Base-by-base conservation (phyloP, 53 echinoderm and acorn worm species). In the Henricia sp. region DNA sequence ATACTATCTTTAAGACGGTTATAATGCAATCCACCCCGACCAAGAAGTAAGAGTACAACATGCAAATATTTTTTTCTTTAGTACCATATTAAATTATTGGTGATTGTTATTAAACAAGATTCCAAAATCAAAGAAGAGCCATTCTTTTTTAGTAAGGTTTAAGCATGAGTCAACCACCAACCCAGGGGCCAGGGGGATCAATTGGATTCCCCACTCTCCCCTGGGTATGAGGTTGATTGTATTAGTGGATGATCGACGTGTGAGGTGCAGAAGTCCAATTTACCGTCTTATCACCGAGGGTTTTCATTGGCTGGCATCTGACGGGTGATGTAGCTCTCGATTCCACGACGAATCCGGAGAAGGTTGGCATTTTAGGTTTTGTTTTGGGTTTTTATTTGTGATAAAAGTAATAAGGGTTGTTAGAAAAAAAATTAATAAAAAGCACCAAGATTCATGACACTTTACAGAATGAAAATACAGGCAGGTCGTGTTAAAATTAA, bases 221-320 rank as follows among this genome's bases (percentile, higher is more conserved):
- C 80, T 64, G 64, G 80, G 80, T 50, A 64, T 28, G 80, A 80
- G 80, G 80, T 80, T 80, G 80, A 63, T n/a, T 37, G 50, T 70
- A 80, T 80, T 80, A 80, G 80, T 80, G 80, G 80, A 80, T 41
- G 62, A 46, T 64, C n/a, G n/a, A n/a, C n/a, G n/a, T n/a, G 42
- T 43, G 64, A 80, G 64, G 63, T 44, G 80, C 80, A 80, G 80
- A 64, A 80, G 46, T 4, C 77, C 56, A 77, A 77, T 58, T 80
- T 80, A 80, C 80, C 80, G 80, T 80, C 80, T 40, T 28, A 63
- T 64, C 80, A 64, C 80, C 12, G 63, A 63, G 80, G n/a, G 26
- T 43, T 48, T 1, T 64, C 63, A 63, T 80, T 80, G 80, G 36
- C 26, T 1, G 38, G 62, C 8, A 40, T 27, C 43, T 36, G 77